Base-by-base conservation (phyloP, 2,888 invertebrate genomes). In the Syritta pipiens region DNA sequence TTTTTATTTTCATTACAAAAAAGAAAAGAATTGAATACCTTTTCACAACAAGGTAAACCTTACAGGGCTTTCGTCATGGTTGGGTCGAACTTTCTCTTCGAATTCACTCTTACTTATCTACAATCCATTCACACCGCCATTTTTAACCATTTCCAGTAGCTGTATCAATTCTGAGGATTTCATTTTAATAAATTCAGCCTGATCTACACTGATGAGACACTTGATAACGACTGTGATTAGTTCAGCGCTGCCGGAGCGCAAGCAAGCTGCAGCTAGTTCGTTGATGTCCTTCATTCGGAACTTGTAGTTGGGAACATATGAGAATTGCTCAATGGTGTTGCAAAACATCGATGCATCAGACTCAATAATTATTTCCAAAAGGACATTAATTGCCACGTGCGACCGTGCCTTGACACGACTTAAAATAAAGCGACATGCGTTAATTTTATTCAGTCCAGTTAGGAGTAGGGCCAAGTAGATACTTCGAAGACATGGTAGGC, bases 341-440 rank as follows among this genome's bases (percentile, higher is more conserved):
- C 65, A 57, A 42, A 84, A 84, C 83, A 84, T 82, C 3, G 71
- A 59, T 74, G 83, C 83, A 59, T 82, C 83, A 0, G 84, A 71
- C 60, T 84, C 83, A 10, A 84, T 79, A 40, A 84, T 84, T 12
- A 84, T 82, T 19, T 76, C 67, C 28, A 84, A 49, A 46, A 84
- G 81, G 24, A 68, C 51, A 67, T 84, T 81, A 14, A 84, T 76
- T 19, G 77, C 14, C 4, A 4, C 1, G 4, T 46, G 46, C 12
- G 65, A 55, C 20, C 48, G 24, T 5, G 65, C 72, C 26, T 32
- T 53, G 5, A 55, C 59, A 10, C 26, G 37, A 42, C n/a, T 65
- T 30, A 77, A 60, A 19, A 77, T 26, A 6, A 67, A 72, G 6
- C 77, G 77, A 14, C 77, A 77, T 22, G 77, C 77, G 42, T 77